Base-by-base conservation (phyloP, 1,140 invertebrate genomes). In the Calosoma granatense region DNA sequence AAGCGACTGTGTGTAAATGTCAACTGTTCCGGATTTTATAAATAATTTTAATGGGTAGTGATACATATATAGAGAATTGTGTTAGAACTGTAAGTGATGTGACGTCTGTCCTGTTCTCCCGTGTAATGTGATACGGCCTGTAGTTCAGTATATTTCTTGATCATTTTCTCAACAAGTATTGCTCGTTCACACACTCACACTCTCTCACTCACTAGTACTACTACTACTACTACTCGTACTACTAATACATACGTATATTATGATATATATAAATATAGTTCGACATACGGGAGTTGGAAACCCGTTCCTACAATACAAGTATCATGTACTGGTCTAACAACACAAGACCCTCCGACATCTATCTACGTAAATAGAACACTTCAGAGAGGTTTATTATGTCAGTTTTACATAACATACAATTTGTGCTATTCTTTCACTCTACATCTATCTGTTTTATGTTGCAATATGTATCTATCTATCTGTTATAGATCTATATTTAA, bases 81-180 rank as follows among this genome's bases (percentile, higher is more conserved):
- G 41, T 47, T 47, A 47, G 41, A 47, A 12, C 41, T 47, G 41
- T 47, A 47, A 47, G 41, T 47, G 41, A 47, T 47, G 17, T 47
- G 41, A 4, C 14, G 26, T 9, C 41, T 47, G 41, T 47, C 17
- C 41, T 47, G 41, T 30, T 4, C 26, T 30, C 26, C n/a, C n/a
- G n/a, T 17, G 41, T 47, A 17, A 47, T 47, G 41, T 47, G 41
- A 47, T 47, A 47, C 41, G 17, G 15, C 17, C 41, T 17, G 26
- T 30, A 30, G 26, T 14, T 30, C 26, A 30, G 4, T 30, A 30
- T n/a, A n/a, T n/a, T n/a, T n/a, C n/a, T n/a, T n/a, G n/a, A n/a
- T n/a, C n/a, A n/a, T n/a, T n/a, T n/a, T n/a, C n/a, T n/a, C n/a
- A n/a, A n/a, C n/a, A n/a, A n/a, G n/a, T n/a, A n/a, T n/a, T n/a